A percentile compares a stretch with the other conserved stretches of the same genome.
phyloP scores from a whole-genome alignment of 2,113 vertebrate genomes.

The Mungos mungo region DNA sequence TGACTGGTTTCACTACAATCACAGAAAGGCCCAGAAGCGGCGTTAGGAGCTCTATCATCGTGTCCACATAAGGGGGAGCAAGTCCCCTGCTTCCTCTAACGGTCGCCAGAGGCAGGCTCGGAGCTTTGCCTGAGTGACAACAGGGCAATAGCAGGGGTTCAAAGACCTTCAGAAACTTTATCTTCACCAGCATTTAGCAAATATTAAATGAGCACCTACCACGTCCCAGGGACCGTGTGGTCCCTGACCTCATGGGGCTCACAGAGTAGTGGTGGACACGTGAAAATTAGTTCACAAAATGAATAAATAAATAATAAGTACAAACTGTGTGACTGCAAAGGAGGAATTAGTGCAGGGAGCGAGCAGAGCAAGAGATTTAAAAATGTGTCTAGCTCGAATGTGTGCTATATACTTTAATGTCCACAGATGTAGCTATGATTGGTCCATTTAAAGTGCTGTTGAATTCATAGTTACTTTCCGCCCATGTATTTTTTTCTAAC shows the following conservation, averaged over 20 bases:
- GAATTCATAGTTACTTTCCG: background rate
- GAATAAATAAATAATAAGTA: slow-evolving; percentile 38
- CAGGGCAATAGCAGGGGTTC: background rate
- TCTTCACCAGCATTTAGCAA: background rate
- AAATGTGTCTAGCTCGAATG: background rate
- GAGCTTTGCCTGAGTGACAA: background rate
- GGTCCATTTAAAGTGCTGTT: background rate
- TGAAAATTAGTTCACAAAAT: background rate
- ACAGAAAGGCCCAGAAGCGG: background rate
- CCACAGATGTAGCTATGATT: background rate
- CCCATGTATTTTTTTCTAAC: background rate
- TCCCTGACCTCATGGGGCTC: background rate
- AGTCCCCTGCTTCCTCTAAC: background rate
- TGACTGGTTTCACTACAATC: background rate
- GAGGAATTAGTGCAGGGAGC: background rate
- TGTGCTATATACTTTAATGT: background rate
- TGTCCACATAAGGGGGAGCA: background rate
- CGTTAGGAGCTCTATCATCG: background rate
- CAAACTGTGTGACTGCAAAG: background rate
- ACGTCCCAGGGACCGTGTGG: background rate
- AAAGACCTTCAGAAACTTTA: background rate
- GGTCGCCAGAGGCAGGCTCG: background rate
- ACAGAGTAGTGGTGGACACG: background rate
- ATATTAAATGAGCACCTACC: background rate
- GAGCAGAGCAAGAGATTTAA: background rate